Conservation (phyloP, 2,797 vertebrate species). For the Chelidonichthys spinosus region DNA sequence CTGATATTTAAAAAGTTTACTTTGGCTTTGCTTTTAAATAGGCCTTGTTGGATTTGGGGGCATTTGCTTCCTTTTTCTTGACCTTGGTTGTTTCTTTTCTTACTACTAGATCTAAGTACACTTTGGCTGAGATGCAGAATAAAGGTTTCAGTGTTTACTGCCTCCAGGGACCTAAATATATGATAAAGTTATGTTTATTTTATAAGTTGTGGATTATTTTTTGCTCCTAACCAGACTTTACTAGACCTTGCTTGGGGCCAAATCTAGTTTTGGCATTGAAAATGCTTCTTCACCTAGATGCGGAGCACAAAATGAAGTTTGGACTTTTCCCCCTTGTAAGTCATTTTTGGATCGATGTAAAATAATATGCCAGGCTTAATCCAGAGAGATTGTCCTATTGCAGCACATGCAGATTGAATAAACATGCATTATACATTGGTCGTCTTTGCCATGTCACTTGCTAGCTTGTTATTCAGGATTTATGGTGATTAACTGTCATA, state of each 20-base stretch:
- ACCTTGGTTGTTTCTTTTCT: not conserved
- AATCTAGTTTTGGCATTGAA: constrained; percentile 7
- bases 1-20: not conserved
- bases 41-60: too few species aligned
- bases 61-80: not conserved
- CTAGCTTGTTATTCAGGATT: too few species aligned
- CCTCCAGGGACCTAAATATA: not conserved
- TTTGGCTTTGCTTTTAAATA: not conserved
- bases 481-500: too few species aligned
- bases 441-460: too few species aligned
- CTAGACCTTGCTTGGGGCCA: not conserved
- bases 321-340: not conserved
- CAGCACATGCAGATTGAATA: too few species aligned
- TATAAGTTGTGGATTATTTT: constrained; percentile 1
- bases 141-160: not conserved
- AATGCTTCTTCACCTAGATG: not conserved
- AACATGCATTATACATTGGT: too few species aligned
- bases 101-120: not conserved
- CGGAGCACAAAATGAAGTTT: not conserved
- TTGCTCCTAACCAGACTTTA: not conserved
- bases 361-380: not conserved
- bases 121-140: too few species aligned
- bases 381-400: not conserved
- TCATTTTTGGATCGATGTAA: not conserved
- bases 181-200: not conserved